These are phyloP conservation scores for Sinocyclocheilus maitianheensis DNA, from an alignment of 2,113 vertebrate species.

Conservation along the genomic window DNA sequence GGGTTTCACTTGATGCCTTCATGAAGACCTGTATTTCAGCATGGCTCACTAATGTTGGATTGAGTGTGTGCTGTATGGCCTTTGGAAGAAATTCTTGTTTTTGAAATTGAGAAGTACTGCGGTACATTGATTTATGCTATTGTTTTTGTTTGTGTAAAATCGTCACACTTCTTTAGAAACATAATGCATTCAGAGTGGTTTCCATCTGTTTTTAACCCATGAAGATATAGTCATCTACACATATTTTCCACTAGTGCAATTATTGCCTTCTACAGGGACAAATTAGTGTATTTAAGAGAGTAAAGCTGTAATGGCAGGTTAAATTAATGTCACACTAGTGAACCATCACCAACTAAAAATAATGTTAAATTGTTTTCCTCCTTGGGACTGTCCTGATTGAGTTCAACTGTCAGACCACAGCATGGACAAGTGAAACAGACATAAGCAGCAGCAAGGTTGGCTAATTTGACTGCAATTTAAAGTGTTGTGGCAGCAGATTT, in stretches of 20 bases:
- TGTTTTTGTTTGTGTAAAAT: neutral
- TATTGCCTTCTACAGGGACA: neutral
- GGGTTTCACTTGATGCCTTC: slow-evolving; percentile 4
- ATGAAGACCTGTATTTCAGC: slow-evolving; percentile 5
- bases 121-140: neutral
- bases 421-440: neutral
- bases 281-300: neutral
- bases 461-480: neutral
- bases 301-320: slow-evolving; percentile 16
- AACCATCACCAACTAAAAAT: slow-evolving; percentile 18
- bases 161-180: neutral
- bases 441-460: neutral
- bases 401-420: neutral
- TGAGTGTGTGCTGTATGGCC: neutral
- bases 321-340: slow-evolving; percentile 35
- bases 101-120: neutral
- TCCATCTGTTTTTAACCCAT: neutral
- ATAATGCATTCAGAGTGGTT: neutral
- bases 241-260: neutral
- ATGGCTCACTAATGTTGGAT: neutral
- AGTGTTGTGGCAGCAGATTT: neutral
- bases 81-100: neutral
- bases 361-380: neutral
- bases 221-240: neutral
- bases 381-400: neutral